Evolutionary conservation across 2,888 invertebrate genomes (phyloP), one percentile per base, ranked within the genome.

Genomic region (Poecilobothrus nobilitatus): DNA sequence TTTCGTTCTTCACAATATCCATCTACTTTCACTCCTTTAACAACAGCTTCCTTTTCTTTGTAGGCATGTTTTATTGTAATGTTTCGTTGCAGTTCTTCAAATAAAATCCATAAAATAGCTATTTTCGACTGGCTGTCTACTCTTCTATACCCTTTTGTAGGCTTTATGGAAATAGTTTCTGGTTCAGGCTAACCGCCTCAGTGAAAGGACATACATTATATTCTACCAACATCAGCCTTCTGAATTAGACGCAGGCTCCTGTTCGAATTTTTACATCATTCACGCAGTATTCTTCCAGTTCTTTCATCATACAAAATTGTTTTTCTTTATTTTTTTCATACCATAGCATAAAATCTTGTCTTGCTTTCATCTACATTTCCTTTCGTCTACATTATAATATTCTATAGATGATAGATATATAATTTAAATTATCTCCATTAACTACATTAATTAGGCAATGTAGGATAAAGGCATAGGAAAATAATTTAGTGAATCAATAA

Each of bases 211-310:
- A 5, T 8, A 66, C 37, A 8, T 63, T 21, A 8, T 8, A 34
- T 8, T 22, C 65, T 7, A 7, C 34, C 8, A 34, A 34, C 8
- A 34, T 7, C 5, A 65, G 15, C 22, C 67, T 22, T n/a, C 67
- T 34, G 21, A 69, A 69, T 69, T 69, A 67, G 15, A 69, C 18
- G 33, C 63, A 67, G 20, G 67, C 65, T 12, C 67, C 67, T 22
- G 67, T 27, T 27, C 62, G 65, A 61, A 69, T 69, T 18, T 69
- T 18, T 9, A 66, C 69, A 27, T 69, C 69, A 41, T 33, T 69
- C 2, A n/a, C 27, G 64, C 67, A 69, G 12, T 69, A 67, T 10
- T 65, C 67, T 1, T 37, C 41, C 15, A 67, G 7, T 0, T 68
- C 66, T 4, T 41, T 27, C 10, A 22, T 22, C 66, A 68, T 68